Percentiles rank a stretch among this genome's conserved stretches.
These are phyloP conservation scores for Corythornis leucogaster DNA, from an alignment of 2,797 vertebrate genomes.

Conservation along the genomic window DNA sequence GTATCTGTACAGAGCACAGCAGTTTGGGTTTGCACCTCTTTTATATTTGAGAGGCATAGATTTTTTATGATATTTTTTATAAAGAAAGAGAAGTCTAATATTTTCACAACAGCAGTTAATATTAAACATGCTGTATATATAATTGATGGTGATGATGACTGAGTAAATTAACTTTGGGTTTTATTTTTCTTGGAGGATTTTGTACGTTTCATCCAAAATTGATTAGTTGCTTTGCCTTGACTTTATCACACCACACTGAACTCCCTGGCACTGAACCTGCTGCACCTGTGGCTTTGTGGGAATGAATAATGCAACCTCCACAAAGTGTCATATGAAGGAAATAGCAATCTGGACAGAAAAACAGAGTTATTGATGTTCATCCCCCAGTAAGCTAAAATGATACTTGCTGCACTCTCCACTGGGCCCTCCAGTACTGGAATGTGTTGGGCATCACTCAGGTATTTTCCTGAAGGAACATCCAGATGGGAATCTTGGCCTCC, in stretches of 20 bases:
- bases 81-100: background rate
- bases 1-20: background rate
- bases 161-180: background rate
- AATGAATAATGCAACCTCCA: constrained; percentile 7
- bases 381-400: background rate
- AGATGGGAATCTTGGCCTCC: background rate
- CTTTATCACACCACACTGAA: background rate
- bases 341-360: background rate
- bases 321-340: background rate
- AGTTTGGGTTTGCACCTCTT: background rate
- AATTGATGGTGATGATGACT: constrained; percentile 9
- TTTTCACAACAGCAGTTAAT: constrained; percentile 10
- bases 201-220: constrained; percentile 1
- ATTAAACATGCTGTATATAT: background rate
- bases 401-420: background rate
- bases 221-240: constrained; percentile 31
- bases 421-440: background rate
- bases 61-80: background rate
- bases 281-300: constrained; percentile 23
- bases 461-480: background rate
- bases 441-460: background rate
- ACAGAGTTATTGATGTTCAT: constrained; percentile 17
- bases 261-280: background rate
- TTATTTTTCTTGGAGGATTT: constrained; percentile 23
- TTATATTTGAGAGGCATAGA: background rate